Base-by-base conservation (phyloP, 1,140 invertebrate species). In the Phocides pigmalion region DNA sequence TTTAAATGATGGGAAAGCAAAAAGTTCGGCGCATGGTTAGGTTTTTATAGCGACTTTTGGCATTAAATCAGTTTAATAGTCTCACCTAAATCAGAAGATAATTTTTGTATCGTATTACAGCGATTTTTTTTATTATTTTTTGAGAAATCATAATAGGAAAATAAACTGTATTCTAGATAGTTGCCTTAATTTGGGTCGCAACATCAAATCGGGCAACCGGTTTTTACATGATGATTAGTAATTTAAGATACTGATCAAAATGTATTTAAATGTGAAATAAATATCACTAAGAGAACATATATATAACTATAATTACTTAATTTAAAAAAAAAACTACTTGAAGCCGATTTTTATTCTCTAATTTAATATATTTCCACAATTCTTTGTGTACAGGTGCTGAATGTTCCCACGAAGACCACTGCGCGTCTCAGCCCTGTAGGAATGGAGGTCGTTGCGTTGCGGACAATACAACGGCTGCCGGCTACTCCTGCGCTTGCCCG, bases 371-470 rank as follows among this genome's bases (percentile, higher is more conserved):
- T 19, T 17, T 32, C 37, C 58, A n/a, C n/a, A n/a, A n/a, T 17
- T 54, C 16, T 42, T 73, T 82, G 69, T 87, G 79, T 91, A 86
- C 91, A 97, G 98, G 98, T 25, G 93, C 94, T 61, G 95, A 96
- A 83, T 99, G 98, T 86, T 96, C 98, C 72, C 94, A 95, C 71
- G 94, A 96, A 84, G 97, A 98, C 87, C 95, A 97, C 80, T 98
- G 98, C 87, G 96, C 97, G 3, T 96, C 96, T 8, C 95, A 95
- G 67, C 97, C 96, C 0, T 98, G 98, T 86, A 93, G 95, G 66
- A 98, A 98, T 89, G 96, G 96, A 1, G 97, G 96, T 4, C 94
- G 95, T 62, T 98, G 98, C 79, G 93, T 93, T 0, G 96, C 96
- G 0, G 84, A 95, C 42, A 93, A 95, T 39, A 79, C 76, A 11